A percentile compares a stretch with the other conserved stretches of the same genome.
phyloP scores from a whole-genome alignment of 2,888 invertebrate species.

The Zygaena filipendulae region DNA sequence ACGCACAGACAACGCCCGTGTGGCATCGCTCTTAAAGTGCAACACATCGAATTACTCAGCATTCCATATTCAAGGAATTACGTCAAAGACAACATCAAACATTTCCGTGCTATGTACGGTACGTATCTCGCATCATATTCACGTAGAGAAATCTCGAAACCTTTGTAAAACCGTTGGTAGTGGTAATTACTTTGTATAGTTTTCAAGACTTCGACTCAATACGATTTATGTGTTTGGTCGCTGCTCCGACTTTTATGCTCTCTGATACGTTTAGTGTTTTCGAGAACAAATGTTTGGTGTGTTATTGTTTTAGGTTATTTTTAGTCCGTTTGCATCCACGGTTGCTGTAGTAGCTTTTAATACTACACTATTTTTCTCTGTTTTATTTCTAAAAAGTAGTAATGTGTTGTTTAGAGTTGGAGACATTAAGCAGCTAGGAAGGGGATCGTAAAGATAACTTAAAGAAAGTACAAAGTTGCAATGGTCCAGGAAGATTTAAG shows the following conservation, averaged over 20 bases:
- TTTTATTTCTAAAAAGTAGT: constrained; percentile 14
- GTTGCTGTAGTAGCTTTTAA: constrained; percentile 12
- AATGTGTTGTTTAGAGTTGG: constrained; percentile 8
- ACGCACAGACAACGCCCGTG: too few species aligned
- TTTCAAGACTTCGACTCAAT: constrained; percentile 20
- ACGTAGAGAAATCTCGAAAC: too few species aligned
- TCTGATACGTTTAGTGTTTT: constrained; percentile 24
- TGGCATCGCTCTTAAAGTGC: too few species aligned
- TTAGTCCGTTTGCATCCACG: constrained; percentile 18
- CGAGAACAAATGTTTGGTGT: constrained; percentile 21
- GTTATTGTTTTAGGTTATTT: constrained; percentile 21
- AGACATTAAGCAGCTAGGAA: neutral
- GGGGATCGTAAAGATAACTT: neutral
- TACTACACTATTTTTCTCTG: constrained; percentile 16
- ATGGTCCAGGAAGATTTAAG: too few species aligned
- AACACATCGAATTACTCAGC: too few species aligned
- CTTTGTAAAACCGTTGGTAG: too few species aligned
- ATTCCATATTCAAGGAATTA: too few species aligned
- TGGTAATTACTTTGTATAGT: too few species aligned
- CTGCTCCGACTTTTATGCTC: constrained; percentile 29
- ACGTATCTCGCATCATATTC: too few species aligned
- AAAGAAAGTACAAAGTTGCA: too few species aligned
- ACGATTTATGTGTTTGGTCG: constrained; percentile 30
- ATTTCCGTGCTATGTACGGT: too few species aligned
- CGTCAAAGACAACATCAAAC: too few species aligned